Conservation (phyloP, 2,888 invertebrate genomes). For the Barypeithes pellucidus region DNA sequence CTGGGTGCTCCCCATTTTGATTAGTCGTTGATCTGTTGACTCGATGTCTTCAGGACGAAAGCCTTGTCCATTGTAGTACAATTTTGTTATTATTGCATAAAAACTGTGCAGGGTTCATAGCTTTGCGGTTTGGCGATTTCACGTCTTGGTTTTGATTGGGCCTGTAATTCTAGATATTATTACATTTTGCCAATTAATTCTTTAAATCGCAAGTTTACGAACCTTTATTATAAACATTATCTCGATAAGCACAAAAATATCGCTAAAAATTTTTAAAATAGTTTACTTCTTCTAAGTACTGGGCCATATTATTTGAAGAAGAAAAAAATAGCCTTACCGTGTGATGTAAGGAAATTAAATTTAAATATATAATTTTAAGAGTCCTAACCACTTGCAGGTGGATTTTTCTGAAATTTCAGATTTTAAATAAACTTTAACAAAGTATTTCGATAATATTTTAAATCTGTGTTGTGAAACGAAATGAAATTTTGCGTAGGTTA, state of each 20-base stretch:
- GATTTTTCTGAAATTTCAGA: not conserved
- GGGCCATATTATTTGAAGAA: not conserved
- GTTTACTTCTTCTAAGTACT: constrained; percentile 9
- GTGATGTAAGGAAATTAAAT: constrained; percentile 6
- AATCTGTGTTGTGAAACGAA: not conserved
- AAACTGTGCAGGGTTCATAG: not conserved
- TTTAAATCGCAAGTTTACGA: no score
- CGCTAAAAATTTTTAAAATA: not conserved
- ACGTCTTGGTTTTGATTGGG: no score
- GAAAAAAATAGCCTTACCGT: not conserved
- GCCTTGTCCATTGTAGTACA: not conserved
- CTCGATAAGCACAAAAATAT: not conserved
- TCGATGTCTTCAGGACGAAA: constrained; percentile 9
- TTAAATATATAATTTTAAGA: constrained; percentile 2
- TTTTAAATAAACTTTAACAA: not conserved
- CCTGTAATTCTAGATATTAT: no score
- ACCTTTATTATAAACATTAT: not conserved
- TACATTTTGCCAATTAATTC: no score
- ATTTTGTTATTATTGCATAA: not conserved
- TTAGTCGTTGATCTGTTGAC: not conserved
- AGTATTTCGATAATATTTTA: not conserved
- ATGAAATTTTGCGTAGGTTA: constrained; percentile 1
- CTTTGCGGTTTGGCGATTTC: no score
- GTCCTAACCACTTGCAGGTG: not conserved
- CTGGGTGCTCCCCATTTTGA: constrained; percentile 19